Conservation (phyloP, 2,113 vertebrate genomes). For the Phycodurus eques region DNA sequence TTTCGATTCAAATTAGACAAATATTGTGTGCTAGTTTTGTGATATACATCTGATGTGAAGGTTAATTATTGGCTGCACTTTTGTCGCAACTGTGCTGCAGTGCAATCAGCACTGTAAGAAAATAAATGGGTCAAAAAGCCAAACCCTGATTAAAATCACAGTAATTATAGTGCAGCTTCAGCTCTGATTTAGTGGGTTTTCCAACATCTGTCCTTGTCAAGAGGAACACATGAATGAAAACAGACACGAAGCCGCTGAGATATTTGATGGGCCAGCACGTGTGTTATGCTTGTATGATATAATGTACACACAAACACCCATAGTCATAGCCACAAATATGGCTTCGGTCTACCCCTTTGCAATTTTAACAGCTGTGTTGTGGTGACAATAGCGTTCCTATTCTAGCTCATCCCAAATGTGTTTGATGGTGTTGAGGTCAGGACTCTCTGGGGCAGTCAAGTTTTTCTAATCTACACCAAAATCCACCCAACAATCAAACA, state of each 20-base stretch:
- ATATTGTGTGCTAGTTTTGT: slow-evolving; percentile 55
- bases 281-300: slow-evolving; percentile 10
- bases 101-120: slow-evolving; percentile 71
- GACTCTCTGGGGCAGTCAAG: background rate
- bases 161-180: slow-evolving; percentile 70
- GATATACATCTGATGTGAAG: slow-evolving; percentile 71
- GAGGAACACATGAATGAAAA: slow-evolving; percentile 53
- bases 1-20: slow-evolving; percentile 38
- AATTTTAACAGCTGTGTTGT: background rate
- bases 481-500: background rate
- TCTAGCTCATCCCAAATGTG: background rate
- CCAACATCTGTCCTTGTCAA: slow-evolving; percentile 68
- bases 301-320: slow-evolving; percentile 12
- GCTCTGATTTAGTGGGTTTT: slow-evolving; percentile 68
- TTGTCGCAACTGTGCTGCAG: slow-evolving; percentile 56
- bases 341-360: background rate
- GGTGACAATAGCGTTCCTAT: background rate
- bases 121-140: slow-evolving; percentile 73
- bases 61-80: slow-evolving; percentile 71
- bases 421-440: background rate
- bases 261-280: slow-evolving; percentile 14
- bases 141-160: slow-evolving; percentile 75
- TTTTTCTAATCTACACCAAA: too few relatives aligned
- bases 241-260: slow-evolving; percentile 29
- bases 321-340: slow-evolving; percentile 3